These are phyloP conservation scores for Rana temporaria DNA, from an alignment of 2,113 vertebrate species.

Conservation along the genomic window DNA sequence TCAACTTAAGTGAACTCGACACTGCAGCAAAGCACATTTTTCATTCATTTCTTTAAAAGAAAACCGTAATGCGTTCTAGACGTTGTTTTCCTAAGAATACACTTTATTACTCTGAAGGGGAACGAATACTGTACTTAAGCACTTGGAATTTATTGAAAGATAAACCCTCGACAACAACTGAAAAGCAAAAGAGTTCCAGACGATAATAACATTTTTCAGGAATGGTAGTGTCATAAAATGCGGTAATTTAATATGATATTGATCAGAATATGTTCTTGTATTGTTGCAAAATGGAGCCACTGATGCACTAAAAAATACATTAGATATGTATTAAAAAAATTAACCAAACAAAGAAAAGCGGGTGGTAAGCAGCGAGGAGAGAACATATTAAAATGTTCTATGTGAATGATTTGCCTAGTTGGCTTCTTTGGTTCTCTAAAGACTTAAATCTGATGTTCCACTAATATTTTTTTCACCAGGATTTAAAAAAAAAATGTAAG, in stretches of 20 bases:
- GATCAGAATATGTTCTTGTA: conserved; percentile 8
- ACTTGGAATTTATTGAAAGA: conserved; percentile 44
- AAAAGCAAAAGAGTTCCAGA: conserved; percentile 4
- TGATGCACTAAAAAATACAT: neutral
- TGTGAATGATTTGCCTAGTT: too few species aligned
- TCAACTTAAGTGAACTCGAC: conserved; percentile 57
- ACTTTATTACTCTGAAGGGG: conserved; percentile 45
- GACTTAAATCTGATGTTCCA: too few species aligned
- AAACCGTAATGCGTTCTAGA: conserved; percentile 29
- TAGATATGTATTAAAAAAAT: neutral
- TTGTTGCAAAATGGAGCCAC: neutral
- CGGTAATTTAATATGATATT: conserved; percentile 38
- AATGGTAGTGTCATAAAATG: conserved; percentile 22
- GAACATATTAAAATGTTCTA: too few species aligned
- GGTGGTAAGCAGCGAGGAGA: too few species aligned
- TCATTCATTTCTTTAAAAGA: conserved; percentile 39
- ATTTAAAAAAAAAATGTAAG: too few species aligned
- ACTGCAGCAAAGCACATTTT: conserved; percentile 39
- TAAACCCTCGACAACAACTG: conserved; percentile 33
- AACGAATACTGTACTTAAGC: conserved; percentile 34
- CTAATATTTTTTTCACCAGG: too few species aligned
- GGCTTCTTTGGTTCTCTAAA: too few species aligned
- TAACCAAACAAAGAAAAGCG: too few species aligned
- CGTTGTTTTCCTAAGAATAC: conserved; percentile 36
- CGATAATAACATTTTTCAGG: conserved; percentile 39